A percentile compares a stretch with the other conserved stretches of the same genome.
These are phyloP conservation scores for Trichechus manatus DNA, from an alignment of 2,113 vertebrate species.

Conservation along the genomic window DNA sequence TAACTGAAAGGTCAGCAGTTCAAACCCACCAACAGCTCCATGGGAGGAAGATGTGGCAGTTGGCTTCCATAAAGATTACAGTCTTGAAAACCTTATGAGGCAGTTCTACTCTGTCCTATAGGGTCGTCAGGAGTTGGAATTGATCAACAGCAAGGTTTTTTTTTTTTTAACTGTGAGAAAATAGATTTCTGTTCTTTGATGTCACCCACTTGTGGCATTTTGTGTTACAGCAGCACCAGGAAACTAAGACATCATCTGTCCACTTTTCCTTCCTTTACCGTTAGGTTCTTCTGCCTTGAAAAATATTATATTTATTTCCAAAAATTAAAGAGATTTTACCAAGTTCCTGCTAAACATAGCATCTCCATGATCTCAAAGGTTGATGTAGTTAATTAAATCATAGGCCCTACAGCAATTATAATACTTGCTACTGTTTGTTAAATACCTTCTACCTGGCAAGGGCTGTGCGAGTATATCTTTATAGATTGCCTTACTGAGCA, in stretches of 20 bases:
- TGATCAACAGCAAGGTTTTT: no score
- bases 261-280: not conserved
- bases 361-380: not conserved
- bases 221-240: no score
- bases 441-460: not conserved
- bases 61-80: no score
- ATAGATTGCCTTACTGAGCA: not conserved
- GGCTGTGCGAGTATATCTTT: not conserved
- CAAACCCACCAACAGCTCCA: no score
- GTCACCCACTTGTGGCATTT: no score
- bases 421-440: not conserved
- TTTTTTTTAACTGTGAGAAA: no score
- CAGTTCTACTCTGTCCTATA: no score
- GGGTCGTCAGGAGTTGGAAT: no score
- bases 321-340: not conserved
- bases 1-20: no score
- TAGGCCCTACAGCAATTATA: not conserved
- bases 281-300: not conserved
- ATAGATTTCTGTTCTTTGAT: no score
- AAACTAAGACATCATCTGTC: not conserved
- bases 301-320: not conserved
- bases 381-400: not conserved
- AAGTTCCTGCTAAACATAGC: not conserved
- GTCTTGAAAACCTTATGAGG: no score
- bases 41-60: no score